Evolutionary conservation across 2,888 invertebrate genomes (phyloP), one percentile per base, ranked within the genome.

Genomic region (Dione juno): DNA sequence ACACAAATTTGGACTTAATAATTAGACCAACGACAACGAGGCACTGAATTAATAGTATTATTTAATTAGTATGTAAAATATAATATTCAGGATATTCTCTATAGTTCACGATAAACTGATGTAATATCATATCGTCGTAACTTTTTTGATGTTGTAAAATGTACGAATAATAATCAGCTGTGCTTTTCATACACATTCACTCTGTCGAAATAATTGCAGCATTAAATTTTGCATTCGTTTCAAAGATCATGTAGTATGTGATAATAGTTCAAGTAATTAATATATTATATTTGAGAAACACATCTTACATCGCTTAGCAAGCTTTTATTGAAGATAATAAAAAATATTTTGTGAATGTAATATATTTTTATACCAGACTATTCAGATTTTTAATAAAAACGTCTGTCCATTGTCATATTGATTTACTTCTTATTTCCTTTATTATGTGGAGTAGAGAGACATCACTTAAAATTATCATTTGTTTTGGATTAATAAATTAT

Each of bases 171-270:
- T 63, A 63, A 63, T 43, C 63, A 53, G 45, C 43, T 16, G 63
- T 63, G 53, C 61, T 45, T 68, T 63, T 68, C 63, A 63, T 61
- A 63, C 63, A 53, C 68, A 68, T 68, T 68, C 61, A 68, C 68
- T 19, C 41, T 68, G 61, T 59, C 28, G 63, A 68, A 68, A 68
- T 54, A 43, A 43, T 43, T 19, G 14, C 14, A 16, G 6, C 35
- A 19, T 11, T 19, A 28, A 35, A 53, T 48, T 54, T 43, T 50
- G 52, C 35, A 64, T 40, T 64, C 40, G 19, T 64, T 52, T 50
- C 1, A 40, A 48, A 64, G 40, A 37, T 37, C 16, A 50, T 64
- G 52, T 52, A 52, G 14, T 52, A 52, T 64, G 48, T 21, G 35
- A 64, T 40, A 52, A 61, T 61, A 61, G 28, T 41, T 43, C 21